Percentiles rank a stretch among this genome's conserved stretches.
Conservation (phyloP, 2,888 invertebrate species). For the Drosophila falleni region DNA sequence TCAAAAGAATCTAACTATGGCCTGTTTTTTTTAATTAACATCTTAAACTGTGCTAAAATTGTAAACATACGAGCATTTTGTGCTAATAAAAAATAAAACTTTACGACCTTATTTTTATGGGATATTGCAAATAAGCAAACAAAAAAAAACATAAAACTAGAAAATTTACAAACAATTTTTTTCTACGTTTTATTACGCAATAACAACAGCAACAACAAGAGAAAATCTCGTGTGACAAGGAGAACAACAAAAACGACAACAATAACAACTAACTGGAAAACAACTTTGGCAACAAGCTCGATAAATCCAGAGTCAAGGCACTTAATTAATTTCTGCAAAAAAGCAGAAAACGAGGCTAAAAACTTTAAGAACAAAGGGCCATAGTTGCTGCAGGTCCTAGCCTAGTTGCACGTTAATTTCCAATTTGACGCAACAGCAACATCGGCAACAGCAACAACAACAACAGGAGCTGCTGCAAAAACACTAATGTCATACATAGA, state of each 20-base stretch:
- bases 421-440: conserved; percentile 70
- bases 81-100: conserved; percentile 33
- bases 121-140: conserved; percentile 25
- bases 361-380: conserved; percentile 79
- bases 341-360: conserved; percentile 33
- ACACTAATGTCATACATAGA: conserved; percentile 73
- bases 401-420: conserved; percentile 77
- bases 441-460: conserved; percentile 16
- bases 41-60: conserved; percentile 43
- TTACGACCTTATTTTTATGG: conserved; percentile 65
- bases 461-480: too few species aligned
- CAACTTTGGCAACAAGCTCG: conserved; percentile 69
- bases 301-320: conserved; percentile 70
- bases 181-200: conserved; percentile 39
- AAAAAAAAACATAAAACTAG: not conserved
- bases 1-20: conserved; percentile 35
- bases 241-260: conserved; percentile 26
- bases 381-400: conserved; percentile 54
- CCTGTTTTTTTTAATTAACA: conserved; percentile 64
- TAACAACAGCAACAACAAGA: conserved; percentile 20
- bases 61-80: conserved; percentile 30
- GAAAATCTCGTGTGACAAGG: conserved; percentile 56
- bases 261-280: conserved; percentile 33
- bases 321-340: conserved; percentile 75
- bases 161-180: conserved; percentile 61